Base-by-base conservation (phyloP, 2,797 vertebrate genomes). In the Momotus momota region DNA sequence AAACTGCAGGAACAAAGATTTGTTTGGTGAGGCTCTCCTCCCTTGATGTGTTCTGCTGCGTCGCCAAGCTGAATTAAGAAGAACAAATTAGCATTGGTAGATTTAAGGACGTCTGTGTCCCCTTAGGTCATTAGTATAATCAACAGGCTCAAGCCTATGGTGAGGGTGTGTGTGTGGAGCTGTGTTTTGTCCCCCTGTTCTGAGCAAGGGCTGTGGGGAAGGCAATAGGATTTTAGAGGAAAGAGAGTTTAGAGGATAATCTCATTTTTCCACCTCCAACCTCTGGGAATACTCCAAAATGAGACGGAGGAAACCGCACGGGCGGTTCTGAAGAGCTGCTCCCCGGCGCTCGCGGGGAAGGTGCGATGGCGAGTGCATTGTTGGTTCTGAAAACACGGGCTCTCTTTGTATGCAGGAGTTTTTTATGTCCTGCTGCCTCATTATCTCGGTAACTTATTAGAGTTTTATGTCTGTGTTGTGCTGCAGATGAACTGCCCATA, bases 401-500 rank as follows among this genome's bases (percentile, higher is more conserved):
- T 92, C 35, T 10, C 71, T 91, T 80, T 83, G 60, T 57, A 8
- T 8, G 48, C 74, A 60, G 58, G 54, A 79, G 48, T 26, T 92
- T 35, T 94, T 96, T 88, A 88, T 58, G 78, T 90, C 83, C 84
- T 54, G 67, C 93, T 85, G 81, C 81, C 91, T 95, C 88, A 61
- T 96, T 96, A 93, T 95, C 81, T 86, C 69, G 0, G 84, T 83
- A 95, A 97, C 65, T 93, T 91, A 88, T 80, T 93, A 78, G 35
- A 69, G 79, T 61, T 94, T 96, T 93, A 91, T 83, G 61, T 85
- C 86, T 81, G 26, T 94, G 79, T 95, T 89, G 88, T 89, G 87
- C 89, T 87, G 92, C 79, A 93, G 92, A 96, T 51, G 79, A 84
- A 65, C 95, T 95, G 91, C 80, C 75, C 66, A 51, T 95, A 96